These are phyloP conservation scores for Irena cyanogastra DNA, from an alignment of 2,113 vertebrate species.

Conservation along the genomic window DNA sequence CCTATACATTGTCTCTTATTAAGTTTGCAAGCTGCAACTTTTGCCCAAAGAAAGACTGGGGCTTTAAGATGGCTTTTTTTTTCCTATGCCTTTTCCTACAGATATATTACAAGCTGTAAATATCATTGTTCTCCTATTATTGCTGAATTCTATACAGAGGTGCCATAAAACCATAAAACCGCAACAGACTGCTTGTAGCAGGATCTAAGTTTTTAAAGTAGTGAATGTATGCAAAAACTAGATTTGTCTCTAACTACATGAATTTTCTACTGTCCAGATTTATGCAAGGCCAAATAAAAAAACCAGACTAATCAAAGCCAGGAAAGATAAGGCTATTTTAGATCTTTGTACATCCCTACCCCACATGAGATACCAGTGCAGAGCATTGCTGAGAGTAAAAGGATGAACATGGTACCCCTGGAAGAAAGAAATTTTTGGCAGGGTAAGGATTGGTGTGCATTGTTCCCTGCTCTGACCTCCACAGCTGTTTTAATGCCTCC, in stretches of 20 bases:
- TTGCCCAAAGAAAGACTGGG: background rate
- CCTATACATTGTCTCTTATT: background rate
- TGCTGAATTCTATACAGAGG: background rate
- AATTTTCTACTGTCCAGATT: background rate
- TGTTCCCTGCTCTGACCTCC: fast-evolving
- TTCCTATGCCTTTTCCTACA: background rate
- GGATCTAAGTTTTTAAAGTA: background rate
- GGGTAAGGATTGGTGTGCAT: background rate
- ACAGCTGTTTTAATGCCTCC: background rate
- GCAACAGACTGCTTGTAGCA: background rate
- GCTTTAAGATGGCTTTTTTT: background rate
- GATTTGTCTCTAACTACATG: background rate
- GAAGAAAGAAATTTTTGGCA: background rate
- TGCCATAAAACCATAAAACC: background rate
- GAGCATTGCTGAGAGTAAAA: background rate
- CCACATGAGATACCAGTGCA: background rate
- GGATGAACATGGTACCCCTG: background rate
- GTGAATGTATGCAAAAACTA: background rate
- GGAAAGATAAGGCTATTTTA: background rate
- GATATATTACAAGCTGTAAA: background rate
- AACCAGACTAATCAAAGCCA: background rate
- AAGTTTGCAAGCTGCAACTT: background rate
- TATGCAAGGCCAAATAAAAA: background rate
- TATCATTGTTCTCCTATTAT: background rate
- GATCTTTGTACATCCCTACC: background rate